These are phyloP conservation scores for Platyura marginata DNA, from an alignment of 1,140 invertebrate genomes.

Conservation along the genomic window DNA sequence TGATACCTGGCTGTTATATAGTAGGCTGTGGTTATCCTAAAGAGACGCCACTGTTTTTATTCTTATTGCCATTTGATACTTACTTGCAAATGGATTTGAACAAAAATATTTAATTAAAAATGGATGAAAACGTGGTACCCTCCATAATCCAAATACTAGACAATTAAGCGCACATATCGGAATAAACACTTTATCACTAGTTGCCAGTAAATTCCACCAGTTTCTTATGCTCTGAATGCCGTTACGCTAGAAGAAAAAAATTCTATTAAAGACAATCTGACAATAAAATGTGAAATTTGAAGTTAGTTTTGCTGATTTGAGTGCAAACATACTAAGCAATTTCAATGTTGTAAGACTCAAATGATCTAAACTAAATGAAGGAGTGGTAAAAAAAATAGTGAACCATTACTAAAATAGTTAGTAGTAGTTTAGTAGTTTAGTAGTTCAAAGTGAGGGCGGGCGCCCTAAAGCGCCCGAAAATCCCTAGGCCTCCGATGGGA, in stretches of 20 bases:
- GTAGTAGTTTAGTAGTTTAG: too few species aligned
- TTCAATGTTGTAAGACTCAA: too few species aligned
- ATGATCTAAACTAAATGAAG: too few species aligned
- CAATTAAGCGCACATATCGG: slow-evolving; percentile 64
- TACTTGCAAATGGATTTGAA: slow-evolving; percentile 58
- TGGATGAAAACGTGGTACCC: slow-evolving; percentile 45
- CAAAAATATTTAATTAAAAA: slow-evolving; percentile 76
- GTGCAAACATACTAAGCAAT: slow-evolving; percentile 3
- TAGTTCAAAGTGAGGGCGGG: too few species aligned
- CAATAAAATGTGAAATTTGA: too few species aligned
- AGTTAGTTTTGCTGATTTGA: not conserved
- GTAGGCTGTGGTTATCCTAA: too few species aligned
- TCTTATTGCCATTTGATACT: slow-evolving; percentile 11
- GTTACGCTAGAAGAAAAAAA: slow-evolving; percentile 6
- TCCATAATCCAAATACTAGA: slow-evolving; percentile 69
- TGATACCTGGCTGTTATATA: too few species aligned
- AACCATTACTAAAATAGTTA: too few species aligned
- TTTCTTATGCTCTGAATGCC: slow-evolving; percentile 3
- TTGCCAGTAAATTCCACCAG: slow-evolving; percentile 55
- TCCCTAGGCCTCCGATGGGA: too few species aligned
- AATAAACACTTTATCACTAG: slow-evolving; percentile 60
- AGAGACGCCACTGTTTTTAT: not conserved
- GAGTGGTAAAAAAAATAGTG: too few species aligned
- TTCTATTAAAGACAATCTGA: slow-evolving; percentile 1
- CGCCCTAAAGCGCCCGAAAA: too few species aligned